Conservation (phyloP, 2,113 vertebrate species). For the Notarius quadriscutis region DNA sequence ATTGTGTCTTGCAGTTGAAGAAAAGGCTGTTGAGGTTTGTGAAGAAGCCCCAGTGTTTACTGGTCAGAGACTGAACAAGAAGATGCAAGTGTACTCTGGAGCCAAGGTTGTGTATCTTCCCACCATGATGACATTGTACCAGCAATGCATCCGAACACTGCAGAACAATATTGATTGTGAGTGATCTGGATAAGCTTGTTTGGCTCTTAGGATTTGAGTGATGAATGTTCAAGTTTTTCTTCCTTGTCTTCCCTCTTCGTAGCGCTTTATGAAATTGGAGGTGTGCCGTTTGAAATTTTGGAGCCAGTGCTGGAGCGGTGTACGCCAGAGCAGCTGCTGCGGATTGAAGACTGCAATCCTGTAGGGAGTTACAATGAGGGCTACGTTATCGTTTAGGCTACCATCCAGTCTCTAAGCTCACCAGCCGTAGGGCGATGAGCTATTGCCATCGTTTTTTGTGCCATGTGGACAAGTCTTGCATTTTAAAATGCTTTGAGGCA, state of each 20-base stretch:
- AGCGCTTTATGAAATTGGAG: constrained; percentile 84
- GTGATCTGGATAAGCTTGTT: constrained; percentile 43
- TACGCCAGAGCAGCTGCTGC: constrained; percentile 82
- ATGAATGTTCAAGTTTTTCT: constrained; percentile 2
- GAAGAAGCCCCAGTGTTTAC: constrained; percentile 74
- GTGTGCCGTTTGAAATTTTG: constrained; percentile 88
- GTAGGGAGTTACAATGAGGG: constrained; percentile 67
- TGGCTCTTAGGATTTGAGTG: background rate
- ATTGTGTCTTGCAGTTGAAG: constrained; percentile 56
- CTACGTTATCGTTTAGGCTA: background rate
- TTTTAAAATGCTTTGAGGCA: background rate
- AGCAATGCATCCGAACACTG: constrained; percentile 84
- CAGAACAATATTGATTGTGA: constrained; percentile 89
- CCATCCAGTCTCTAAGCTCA: background rate
- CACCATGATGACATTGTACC: constrained; percentile 82
- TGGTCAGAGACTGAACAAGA: constrained; percentile 81
- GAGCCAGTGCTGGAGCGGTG: constrained; percentile 85
- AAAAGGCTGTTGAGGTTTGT: constrained; percentile 51
- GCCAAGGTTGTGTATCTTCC: constrained; percentile 76
- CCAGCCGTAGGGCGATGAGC: no score
- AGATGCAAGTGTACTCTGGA: constrained; percentile 90
- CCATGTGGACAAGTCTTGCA: background rate
- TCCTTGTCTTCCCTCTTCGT: constrained; percentile 46
- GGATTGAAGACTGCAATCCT: constrained; percentile 84
- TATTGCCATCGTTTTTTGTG: background rate